Base-by-base conservation (phyloP, 1,140 invertebrate genomes). In the Spodoptera litura region DNA sequence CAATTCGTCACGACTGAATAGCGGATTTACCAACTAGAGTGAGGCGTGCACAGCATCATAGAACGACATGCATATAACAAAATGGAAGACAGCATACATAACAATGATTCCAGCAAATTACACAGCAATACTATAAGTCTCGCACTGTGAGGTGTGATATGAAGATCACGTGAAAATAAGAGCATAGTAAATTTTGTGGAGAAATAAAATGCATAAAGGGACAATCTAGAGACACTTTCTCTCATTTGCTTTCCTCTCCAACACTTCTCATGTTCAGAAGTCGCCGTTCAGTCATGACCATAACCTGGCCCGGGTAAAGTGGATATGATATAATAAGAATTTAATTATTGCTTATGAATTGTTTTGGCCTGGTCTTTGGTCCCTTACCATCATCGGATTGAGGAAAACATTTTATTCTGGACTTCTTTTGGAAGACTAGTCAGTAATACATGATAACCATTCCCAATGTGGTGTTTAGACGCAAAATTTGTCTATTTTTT, bases 361-460 rank as follows among this genome's bases (percentile, higher is more conserved):
- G 11, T 77, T 64, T 51, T 53, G 73, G 61, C 51, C 56, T 20
- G 55, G 27, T 49, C n/a, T 58, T 56, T 68, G 74, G 52, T 58
- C 62, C 74, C 59, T 77, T 68, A 56, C 74, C 74, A 77, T 77
- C 62, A 68, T 77, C 35, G 38, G 53, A 58, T 77, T 77, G 51
- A 68, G 52, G 52, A 77, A 77, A 77, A 56, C 8, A 44, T 62
- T 77, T 68, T 12, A 55, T 51, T 75, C 31, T 49, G 53, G 53
- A 71, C 71, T 61, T 56, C 59, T 56, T 44, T 62, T 31, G 74
- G 74, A 77, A 77, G 74, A 77, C 74, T 56, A 53, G 11, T 66
- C 52, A 56, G 52, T 56, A 75, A 68, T 10, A 52, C 59, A 38
- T 25, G 20, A 75, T 53, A 62, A 64, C 44, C 4, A 25, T 61